These are phyloP conservation scores for Percopsis transmontana DNA, from an alignment of 2,113 vertebrate species.

Conservation along the genomic window DNA sequence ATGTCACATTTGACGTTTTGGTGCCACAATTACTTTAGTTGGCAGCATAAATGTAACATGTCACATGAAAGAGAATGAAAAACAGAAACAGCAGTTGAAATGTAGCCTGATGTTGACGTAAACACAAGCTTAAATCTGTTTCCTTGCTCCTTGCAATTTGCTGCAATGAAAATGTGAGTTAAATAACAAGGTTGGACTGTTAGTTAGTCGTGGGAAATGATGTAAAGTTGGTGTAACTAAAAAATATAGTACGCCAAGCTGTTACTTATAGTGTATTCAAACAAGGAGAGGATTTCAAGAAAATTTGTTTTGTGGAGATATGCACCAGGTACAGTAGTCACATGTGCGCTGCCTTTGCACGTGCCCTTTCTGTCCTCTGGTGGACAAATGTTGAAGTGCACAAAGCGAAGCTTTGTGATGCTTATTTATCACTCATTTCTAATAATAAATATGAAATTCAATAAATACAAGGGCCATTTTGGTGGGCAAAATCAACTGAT, in stretches of 20 bases:
- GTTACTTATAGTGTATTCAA: background rate
- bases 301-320: background rate
- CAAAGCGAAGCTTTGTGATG: slow-evolving; percentile 10
- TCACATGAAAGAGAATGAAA: slow-evolving; percentile 25
- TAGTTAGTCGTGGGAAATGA: background rate
- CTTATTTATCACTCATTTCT: slow-evolving; percentile 42
- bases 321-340: background rate
- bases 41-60: slow-evolving; percentile 28
- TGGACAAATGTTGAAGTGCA: slow-evolving; percentile 51
- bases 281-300: slow-evolving; percentile 5
- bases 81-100: slow-evolving; percentile 39
- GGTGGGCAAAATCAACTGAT: slow-evolving; percentile 30
- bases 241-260: too few species aligned
- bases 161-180: background rate
- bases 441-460: slow-evolving; percentile 78
- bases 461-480: slow-evolving; percentile 75
- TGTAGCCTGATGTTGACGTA: slow-evolving; percentile 32
- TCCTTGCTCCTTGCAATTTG: slow-evolving; percentile 3
- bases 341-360: slow-evolving; percentile 21
- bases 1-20: slow-evolving; percentile 66
- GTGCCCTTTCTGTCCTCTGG: slow-evolving; percentile 54
- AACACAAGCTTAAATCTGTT: slow-evolving; percentile 30
- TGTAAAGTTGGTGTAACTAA: too few species aligned
- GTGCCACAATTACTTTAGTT: slow-evolving; percentile 20
- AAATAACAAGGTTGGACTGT: background rate